Base-by-base conservation (phyloP, 2,113 vertebrate species). In the Oenanthe melanoleuca region DNA sequence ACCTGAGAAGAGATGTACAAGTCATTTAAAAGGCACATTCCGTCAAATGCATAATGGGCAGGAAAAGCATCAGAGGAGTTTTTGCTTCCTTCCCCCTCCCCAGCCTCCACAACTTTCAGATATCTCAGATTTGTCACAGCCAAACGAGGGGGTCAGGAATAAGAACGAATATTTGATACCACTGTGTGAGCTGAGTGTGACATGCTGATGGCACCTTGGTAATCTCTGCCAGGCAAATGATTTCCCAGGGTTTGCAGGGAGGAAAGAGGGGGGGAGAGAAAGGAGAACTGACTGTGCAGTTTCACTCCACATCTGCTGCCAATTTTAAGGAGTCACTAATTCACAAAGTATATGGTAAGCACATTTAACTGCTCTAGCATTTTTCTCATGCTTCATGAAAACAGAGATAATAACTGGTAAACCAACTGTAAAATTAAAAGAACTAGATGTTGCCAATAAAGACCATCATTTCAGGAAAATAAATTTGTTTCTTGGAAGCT, bases 391-490 rank as follows among this genome's bases (percentile, higher is more conserved):
- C 97, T 97, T 97, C 97, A 95, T 97, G 97, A 98, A 98, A 98
- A 98, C 96, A 98, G 97, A 98, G 97, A 98, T 98, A 98, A 98
- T 98, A 98, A 97, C 98, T 97, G 98, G 98, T 97, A 98, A 98
- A 98, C 96, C 98, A 98, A 98, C 98, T 98, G 98, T 98, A 98
- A 98, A 98, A 98, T 98, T 98, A 98, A 98, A 98, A 98, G 98
- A 97, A 98, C 97, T 98, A 97, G 97, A 97, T 98, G 98, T 98
- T 98, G 97, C 97, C 98, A 98, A 98, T 98, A 98, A 98, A 98
- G 97, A 97, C 97, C 96, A 97, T 98, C 97, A 98, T 98, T 98
- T 98, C 97, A 97, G 97, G 95, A 97, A 98, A 98, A 98, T 98
- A 98, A 98, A 98, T 98, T 98, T 98, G 94, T 98, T 98, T 97